These are phyloP conservation scores for Amia ocellicauda DNA, from an alignment of 2,113 vertebrate genomes.

Conservation along the genomic window DNA sequence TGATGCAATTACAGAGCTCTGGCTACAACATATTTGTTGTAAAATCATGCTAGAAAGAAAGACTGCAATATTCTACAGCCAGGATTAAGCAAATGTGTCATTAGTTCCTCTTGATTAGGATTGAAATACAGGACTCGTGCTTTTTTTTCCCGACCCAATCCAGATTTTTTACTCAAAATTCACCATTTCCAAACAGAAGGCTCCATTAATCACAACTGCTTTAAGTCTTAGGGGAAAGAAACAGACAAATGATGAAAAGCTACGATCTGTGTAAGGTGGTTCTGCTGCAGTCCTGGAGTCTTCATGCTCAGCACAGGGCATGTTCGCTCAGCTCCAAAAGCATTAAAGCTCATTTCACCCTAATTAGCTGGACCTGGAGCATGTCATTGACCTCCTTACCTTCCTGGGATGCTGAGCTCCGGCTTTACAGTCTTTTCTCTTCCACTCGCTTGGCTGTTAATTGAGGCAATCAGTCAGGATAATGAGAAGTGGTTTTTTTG, in stretches of 20 bases:
- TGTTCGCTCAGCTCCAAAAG: conserved; percentile 18
- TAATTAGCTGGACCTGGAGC: conserved; percentile 48
- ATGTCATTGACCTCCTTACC: conserved; percentile 37
- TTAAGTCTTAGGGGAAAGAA: conserved; percentile 24
- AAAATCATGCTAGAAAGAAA: not conserved
- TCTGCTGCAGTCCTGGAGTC: conserved; percentile 8
- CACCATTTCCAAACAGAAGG: conserved; percentile 8
- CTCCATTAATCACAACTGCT: conserved; percentile 32
- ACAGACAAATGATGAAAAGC: conserved; percentile 15
- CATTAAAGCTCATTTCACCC: conserved; percentile 46
- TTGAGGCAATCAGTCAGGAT: conserved; percentile 50
- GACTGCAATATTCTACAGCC: not conserved
- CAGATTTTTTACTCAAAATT: too few species aligned
- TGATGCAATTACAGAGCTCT: conserved; percentile 18
- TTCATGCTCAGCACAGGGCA: conserved; percentile 5
- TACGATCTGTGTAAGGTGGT: conserved; percentile 15
- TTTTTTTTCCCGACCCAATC: conserved; percentile 21
- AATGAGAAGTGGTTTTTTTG: conserved; percentile 47
- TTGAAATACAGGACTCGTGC: conserved; percentile 13
- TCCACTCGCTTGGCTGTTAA: conserved; percentile 39
- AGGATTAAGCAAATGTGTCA: conserved; percentile 16
- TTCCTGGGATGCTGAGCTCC: conserved; percentile 41
- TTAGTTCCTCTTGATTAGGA: conserved; percentile 35
- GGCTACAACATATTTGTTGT: conserved; percentile 2
- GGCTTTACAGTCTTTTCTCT: conserved; percentile 27